These are phyloP conservation scores for Oryzias celebensis DNA, from an alignment of 2,113 vertebrate genomes.

Conservation along the genomic window DNA sequence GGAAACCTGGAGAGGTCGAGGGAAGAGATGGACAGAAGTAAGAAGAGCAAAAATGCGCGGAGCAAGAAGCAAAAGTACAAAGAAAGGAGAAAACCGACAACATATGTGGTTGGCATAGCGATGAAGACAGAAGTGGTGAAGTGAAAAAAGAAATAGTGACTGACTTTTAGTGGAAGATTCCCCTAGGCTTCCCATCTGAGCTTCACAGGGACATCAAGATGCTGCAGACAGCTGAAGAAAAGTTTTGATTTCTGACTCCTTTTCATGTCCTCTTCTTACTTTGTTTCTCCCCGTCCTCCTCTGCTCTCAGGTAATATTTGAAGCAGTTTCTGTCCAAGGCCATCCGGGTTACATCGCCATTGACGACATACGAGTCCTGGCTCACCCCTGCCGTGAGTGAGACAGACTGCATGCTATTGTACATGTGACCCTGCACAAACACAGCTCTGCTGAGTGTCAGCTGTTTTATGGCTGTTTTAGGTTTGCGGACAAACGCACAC, in stretches of 20 bases:
- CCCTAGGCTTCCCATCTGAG: slow-evolving; percentile 46
- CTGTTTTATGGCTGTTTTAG: slow-evolving; percentile 33
- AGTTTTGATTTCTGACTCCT: not conserved
- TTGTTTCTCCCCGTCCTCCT: not conserved
- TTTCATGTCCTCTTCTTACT: not conserved
- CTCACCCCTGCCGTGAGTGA: slow-evolving; percentile 94
- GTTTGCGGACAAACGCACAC: not conserved
- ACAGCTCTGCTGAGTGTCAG: slow-evolving; percentile 43
- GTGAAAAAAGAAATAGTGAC: slow-evolving; percentile 39
- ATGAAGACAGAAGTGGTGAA: slow-evolving; percentile 47
- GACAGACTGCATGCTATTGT: not conserved
- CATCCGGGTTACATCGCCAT: slow-evolving; percentile 94
- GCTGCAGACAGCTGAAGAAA: slow-evolving; percentile 10
- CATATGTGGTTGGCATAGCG: slow-evolving; percentile 48
- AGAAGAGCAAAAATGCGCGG: not conserved
- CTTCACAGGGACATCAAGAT: slow-evolving; percentile 36
- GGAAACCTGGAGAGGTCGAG: not conserved
- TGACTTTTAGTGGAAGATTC: slow-evolving; percentile 43
- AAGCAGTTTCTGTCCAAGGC: slow-evolving; percentile 91
- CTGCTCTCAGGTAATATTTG: slow-evolving; percentile 89
- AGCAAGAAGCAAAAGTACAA: not conserved
- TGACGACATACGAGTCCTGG: slow-evolving; percentile 93
- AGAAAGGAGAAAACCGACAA: not conserved
- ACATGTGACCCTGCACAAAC: slow-evolving; percentile 38
- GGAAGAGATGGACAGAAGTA: not conserved